Conservation (phyloP, 2,888 invertebrate species). For the Apocheima hispidaria region DNA sequence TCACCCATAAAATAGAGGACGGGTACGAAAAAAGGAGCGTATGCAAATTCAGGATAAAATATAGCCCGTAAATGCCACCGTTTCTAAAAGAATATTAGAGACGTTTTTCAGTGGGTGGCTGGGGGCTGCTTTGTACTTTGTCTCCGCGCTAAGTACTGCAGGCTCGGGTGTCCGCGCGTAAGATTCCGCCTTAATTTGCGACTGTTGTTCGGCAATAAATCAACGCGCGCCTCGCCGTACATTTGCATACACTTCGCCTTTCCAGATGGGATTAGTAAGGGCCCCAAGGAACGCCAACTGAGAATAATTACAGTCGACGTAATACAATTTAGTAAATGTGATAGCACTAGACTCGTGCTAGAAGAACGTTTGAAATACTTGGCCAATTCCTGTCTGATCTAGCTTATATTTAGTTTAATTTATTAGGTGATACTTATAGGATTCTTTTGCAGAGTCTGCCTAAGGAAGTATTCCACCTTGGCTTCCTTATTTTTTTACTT, state of each 20-base stretch:
- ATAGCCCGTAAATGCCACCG: constrained; percentile 88
- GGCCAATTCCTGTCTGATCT: too few relatives aligned
- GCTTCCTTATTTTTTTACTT: too few relatives aligned
- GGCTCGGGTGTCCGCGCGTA: constrained; percentile 76
- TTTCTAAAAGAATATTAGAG: constrained; percentile 88
- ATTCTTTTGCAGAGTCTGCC: too few relatives aligned
- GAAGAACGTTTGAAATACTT: too few relatives aligned
- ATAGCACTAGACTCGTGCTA: not conserved
- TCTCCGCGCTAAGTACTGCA: constrained; percentile 84
- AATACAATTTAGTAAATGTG: constrained; percentile 6
- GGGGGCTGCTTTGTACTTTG: constrained; percentile 85
- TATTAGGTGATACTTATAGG: too few relatives aligned
- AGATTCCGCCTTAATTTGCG: constrained; percentile 81
- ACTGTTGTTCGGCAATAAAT: constrained; percentile 81
- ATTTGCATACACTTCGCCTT: constrained; percentile 40
- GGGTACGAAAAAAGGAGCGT: constrained; percentile 86
- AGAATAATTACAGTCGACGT: constrained; percentile 8
- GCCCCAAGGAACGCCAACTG: constrained; percentile 4
- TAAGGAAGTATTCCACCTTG: too few relatives aligned
- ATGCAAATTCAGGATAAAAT: constrained; percentile 87
- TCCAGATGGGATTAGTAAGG: constrained; percentile 28
- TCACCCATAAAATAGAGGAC: constrained; percentile 86
- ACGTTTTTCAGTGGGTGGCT: constrained; percentile 86
- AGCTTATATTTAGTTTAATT: not conserved
- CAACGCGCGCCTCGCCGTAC: constrained; percentile 56